These are phyloP conservation scores for Brachycybe producta DNA, from an alignment of 2,888 invertebrate genomes.

Conservation along the genomic window DNA sequence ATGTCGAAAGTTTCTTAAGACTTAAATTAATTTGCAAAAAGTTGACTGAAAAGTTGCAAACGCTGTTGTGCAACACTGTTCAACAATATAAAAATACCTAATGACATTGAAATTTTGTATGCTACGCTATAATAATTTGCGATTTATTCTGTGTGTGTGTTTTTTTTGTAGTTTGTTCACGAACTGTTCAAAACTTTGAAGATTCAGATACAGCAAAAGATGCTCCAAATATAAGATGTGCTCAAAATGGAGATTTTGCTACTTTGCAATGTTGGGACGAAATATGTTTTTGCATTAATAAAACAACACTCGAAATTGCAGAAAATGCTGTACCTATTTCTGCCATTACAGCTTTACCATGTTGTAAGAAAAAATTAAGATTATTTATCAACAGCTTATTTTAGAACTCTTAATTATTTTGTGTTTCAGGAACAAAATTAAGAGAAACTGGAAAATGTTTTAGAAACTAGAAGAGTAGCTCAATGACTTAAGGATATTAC, in stretches of 20 bases:
- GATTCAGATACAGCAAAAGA: neutral
- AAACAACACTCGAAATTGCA: neutral
- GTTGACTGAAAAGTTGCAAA: too few relatives aligned
- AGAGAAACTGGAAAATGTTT: too few relatives aligned
- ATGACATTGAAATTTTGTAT: too few relatives aligned
- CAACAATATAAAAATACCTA: too few relatives aligned
- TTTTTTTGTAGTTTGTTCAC: constrained; percentile 14
- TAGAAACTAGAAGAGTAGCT: too few relatives aligned
- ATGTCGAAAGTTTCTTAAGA: too few relatives aligned
- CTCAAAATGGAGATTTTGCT: constrained; percentile 11
- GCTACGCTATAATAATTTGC: too few relatives aligned
- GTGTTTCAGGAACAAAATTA: too few relatives aligned
- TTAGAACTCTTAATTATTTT: neutral
- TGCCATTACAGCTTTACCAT: constrained; percentile 7
- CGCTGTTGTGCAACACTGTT: too few relatives aligned
- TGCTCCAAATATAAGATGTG: constrained; percentile 1
- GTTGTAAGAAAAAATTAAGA: constrained; percentile 7
- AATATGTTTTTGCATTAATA: constrained; percentile 14
- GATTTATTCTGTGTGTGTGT: too few relatives aligned
- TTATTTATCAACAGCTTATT: neutral
- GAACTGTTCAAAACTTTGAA: neutral
- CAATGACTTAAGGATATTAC: too few relatives aligned
- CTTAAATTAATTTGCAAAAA: too few relatives aligned
- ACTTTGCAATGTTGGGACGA: constrained; percentile 11
- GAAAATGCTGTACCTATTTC: constrained; percentile 7